These are phyloP conservation scores for Alcedo atthis DNA, from an alignment of 2,797 vertebrate species.

Conservation along the genomic window DNA sequence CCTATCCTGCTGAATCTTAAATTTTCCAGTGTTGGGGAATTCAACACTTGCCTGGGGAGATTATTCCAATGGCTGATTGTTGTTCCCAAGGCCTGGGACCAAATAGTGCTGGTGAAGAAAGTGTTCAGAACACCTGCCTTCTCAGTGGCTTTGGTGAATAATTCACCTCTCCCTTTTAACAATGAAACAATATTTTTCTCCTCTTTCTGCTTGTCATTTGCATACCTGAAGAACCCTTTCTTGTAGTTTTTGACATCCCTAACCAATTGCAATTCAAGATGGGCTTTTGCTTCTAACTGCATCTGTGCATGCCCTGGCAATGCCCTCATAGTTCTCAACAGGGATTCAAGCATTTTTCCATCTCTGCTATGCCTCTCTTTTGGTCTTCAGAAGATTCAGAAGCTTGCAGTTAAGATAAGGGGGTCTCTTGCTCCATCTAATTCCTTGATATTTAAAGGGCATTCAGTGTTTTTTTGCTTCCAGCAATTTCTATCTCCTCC, in stretches of 20 bases:
- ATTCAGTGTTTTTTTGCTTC: not conserved
- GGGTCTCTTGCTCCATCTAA: not conserved
- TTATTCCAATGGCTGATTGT: not conserved
- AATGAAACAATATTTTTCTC: not conserved
- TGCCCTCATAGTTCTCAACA: not conserved
- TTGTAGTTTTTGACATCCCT: not conserved
- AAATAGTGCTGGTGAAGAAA: too few relatives aligned
- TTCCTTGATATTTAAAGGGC: not conserved
- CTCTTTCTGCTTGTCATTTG: not conserved
- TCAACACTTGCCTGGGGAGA: not conserved
- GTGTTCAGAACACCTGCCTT: not conserved
- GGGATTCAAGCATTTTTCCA: not conserved
- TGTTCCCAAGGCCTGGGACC: not conserved
- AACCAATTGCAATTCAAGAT: not conserved
- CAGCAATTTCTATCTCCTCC: not conserved
- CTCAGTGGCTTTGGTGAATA: not conserved
- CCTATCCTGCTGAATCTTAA: not conserved
- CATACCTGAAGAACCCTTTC: not conserved
- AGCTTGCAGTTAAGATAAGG: not conserved
- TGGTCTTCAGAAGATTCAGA: not conserved
- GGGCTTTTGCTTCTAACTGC: not conserved
- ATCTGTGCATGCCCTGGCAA: not conserved
- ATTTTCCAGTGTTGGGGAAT: not conserved
- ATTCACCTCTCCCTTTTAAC: not conserved
- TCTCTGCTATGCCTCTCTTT: not conserved